Evolutionary conservation across 2,113 vertebrate genomes (phyloP).

Genomic region (Emydura subglobosa): DNA sequence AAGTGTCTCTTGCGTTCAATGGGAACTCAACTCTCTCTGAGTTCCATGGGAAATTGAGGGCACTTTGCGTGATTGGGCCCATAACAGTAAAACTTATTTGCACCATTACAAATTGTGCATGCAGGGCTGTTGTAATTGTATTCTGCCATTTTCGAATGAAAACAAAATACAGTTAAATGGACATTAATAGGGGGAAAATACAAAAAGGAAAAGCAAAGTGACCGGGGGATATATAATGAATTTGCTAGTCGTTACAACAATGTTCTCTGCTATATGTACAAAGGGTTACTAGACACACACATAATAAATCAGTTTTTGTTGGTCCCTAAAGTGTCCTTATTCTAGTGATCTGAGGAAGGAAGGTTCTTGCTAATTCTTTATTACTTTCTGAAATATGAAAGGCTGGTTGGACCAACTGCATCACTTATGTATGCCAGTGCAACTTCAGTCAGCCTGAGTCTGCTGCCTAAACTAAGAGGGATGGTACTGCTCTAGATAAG

Average conservation of each 20-base stretch:
- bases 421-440: background rate
- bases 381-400: background rate
- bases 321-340: background rate
- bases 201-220: background rate
- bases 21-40: background rate
- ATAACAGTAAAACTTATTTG: background rate
- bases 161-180: background rate
- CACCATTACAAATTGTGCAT: background rate
- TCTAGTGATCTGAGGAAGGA: background rate
- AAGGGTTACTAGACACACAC: background rate
- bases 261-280: background rate
- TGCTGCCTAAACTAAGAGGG: background rate
- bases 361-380: background rate
- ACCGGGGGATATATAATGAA: background rate
- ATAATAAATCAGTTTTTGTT: background rate
- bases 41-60: background rate
- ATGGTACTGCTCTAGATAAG: background rate
- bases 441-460: background rate
- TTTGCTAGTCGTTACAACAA: background rate
- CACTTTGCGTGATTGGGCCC: background rate
- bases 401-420: background rate
- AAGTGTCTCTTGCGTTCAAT: background rate
- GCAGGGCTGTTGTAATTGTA: background rate
- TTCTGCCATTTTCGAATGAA: background rate
- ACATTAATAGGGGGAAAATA: background rate